These are phyloP conservation scores for Archips xylosteana DNA, from an alignment of 2,888 invertebrate genomes.

Conservation along the genomic window DNA sequence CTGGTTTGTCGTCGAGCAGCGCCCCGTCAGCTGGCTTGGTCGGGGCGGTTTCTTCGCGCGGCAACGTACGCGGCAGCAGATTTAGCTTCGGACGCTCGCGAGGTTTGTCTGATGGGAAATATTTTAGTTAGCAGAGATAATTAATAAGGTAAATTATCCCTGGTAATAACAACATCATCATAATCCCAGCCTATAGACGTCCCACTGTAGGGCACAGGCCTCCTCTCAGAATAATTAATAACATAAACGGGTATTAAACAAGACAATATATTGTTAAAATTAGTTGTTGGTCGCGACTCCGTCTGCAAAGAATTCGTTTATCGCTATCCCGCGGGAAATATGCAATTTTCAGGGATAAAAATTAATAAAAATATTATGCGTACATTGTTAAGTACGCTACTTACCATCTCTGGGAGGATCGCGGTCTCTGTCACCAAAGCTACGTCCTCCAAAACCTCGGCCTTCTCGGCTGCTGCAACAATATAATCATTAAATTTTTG, in stretches of 20 bases:
- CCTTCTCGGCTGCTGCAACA: conserved; percentile 66
- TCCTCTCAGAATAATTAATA: no score
- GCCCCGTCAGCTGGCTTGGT: conserved; percentile 61
- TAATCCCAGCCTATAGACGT: no score
- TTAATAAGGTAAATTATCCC: no score
- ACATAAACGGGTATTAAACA: no score
- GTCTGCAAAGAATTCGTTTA: no score
- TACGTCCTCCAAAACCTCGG: conserved; percentile 74
- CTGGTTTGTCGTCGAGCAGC: conserved; percentile 52
- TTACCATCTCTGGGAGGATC: conserved; percentile 79
- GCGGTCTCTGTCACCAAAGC: conserved; percentile 74
- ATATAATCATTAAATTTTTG: conserved; percentile 13
- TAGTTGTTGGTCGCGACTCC: no score
- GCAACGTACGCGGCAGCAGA: conserved; percentile 92
- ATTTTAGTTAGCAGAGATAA: neutral
- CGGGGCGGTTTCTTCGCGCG: conserved; percentile 82
- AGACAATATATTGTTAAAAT: no score
- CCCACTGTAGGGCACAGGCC: no score
- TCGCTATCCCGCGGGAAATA: no score
- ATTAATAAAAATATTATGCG: no score
- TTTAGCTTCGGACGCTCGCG: conserved; percentile 92
- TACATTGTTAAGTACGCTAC: neutral
- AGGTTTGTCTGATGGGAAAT: conserved; percentile 70
- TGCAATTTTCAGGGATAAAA: no score
- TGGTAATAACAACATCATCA: no score